These are phyloP conservation scores for Drosophila sulfurigaster DNA, from an alignment of 1,140 invertebrate genomes.

Conservation along the genomic window DNA sequence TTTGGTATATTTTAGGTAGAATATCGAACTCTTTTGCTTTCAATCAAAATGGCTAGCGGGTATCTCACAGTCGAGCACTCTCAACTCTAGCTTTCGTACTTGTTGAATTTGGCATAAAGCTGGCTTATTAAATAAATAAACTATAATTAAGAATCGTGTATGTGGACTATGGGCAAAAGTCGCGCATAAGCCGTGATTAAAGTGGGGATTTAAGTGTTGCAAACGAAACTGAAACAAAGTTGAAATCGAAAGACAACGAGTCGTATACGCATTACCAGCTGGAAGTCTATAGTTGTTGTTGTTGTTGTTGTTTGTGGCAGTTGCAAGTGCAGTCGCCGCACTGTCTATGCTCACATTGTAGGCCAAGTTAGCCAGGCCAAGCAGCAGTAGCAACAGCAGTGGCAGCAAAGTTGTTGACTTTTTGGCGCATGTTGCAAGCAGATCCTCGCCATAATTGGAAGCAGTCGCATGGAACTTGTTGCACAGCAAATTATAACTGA, in stretches of 20 bases:
- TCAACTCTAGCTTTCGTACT: no score
- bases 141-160: conserved; percentile 63
- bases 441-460: conserved; percentile 80
- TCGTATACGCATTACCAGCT: conserved; percentile 26
- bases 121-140: conserved; percentile 75
- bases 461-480: conserved; percentile 77
- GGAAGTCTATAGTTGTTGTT: no score
- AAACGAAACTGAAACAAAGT: not conserved
- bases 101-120: conserved; percentile 36
- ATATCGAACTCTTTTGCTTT: no score
- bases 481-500: conserved; percentile 70
- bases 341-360: conserved; percentile 65
- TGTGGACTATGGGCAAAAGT: conserved; percentile 13
- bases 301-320: conserved; percentile 24
- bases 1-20: no score
- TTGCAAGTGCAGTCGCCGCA: conserved; percentile 52
- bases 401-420: conserved; percentile 55
- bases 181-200: conserved; percentile 40
- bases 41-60: no score
- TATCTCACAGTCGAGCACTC: no score
- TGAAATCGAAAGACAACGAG: not conserved
- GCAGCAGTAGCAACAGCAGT: no score
- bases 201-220: conserved; percentile 32
- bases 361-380: conserved; percentile 45
- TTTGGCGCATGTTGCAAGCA: conserved; percentile 77